Percentiles rank a stretch among this genome's conserved stretches.
phyloP scores from a whole-genome alignment of 2,797 vertebrate species.

The Peromyscus aztecus region DNA sequence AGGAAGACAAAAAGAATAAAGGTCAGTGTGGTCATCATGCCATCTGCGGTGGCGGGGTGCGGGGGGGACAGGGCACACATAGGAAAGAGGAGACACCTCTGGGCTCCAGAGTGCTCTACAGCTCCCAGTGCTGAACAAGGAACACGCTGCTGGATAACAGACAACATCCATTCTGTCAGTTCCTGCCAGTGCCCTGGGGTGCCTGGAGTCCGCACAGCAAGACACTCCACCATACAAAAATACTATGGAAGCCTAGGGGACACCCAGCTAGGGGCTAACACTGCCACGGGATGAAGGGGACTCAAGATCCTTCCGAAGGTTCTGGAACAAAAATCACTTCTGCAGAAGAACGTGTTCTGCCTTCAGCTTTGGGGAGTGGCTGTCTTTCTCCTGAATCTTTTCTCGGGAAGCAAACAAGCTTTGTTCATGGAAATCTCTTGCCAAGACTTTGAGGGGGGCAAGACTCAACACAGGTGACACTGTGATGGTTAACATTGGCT shows the following conservation, averaged over 20 bases:
- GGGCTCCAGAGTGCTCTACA: neutral
- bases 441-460: neutral
- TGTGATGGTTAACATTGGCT: neutral
- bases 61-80: neutral
- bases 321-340: neutral
- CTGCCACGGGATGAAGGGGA: fast-evolving
- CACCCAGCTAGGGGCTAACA: neutral
- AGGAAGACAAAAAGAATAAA: constrained; percentile 79
- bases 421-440: neutral
- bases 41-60: neutral
- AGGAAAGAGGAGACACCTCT: neutral
- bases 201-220: neutral
- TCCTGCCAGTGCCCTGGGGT: fast-evolving
- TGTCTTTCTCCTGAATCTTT: neutral
- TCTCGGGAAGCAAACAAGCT: neutral
- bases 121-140: neutral
- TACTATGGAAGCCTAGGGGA: neutral
- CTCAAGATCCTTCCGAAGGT: neutral
- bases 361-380: neutral
- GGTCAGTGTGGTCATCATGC: constrained; percentile 61
- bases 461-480: neutral
- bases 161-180: neutral
- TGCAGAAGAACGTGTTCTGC: neutral
- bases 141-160: neutral
- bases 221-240: neutral